Evolutionary conservation across 2,113 vertebrate genomes (phyloP).

Genomic region (Odontophorus gujanensis): DNA sequence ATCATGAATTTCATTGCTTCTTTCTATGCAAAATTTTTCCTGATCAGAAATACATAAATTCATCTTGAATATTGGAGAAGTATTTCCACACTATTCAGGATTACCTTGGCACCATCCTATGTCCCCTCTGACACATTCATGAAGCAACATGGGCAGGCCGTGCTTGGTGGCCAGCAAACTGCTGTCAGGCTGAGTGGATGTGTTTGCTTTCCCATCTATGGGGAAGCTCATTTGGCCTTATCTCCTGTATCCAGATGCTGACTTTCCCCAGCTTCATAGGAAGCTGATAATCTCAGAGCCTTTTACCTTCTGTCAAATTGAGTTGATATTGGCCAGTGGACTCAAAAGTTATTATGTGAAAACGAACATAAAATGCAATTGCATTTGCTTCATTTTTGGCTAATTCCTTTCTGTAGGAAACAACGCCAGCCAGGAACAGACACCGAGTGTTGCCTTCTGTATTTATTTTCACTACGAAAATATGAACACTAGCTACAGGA

Average conservation of each 20-base stretch:
- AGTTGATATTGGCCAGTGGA: slow-evolving; percentile 36
- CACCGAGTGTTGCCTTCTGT: neutral
- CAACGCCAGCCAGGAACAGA: neutral
- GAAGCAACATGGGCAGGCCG: neutral
- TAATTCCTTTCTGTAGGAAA: neutral
- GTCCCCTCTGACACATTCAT: neutral
- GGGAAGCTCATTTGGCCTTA: slow-evolving; percentile 39
- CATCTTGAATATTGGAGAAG: neutral
- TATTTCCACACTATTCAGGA: neutral
- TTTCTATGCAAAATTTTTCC: neutral
- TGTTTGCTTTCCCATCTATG: slow-evolving; percentile 13
- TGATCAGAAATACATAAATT: neutral
- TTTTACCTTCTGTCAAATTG: slow-evolving; percentile 60
- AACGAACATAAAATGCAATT: slow-evolving; percentile 9
- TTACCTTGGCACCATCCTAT: fast-evolving
- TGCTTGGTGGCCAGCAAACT: neutral
- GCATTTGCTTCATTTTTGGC: neutral
- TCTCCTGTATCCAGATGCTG: slow-evolving; percentile 47
- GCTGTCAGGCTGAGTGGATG: neutral
- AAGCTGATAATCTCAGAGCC: slow-evolving; percentile 35
- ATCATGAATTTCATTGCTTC: neutral
- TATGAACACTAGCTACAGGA: neutral
- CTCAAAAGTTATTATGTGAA: slow-evolving; percentile 39
- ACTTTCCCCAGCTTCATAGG: slow-evolving; percentile 36
- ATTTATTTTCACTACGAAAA: slow-evolving; percentile 13